Conservation (phyloP, 2,888 invertebrate genomes). For the Lycocerus yunnanus region DNA sequence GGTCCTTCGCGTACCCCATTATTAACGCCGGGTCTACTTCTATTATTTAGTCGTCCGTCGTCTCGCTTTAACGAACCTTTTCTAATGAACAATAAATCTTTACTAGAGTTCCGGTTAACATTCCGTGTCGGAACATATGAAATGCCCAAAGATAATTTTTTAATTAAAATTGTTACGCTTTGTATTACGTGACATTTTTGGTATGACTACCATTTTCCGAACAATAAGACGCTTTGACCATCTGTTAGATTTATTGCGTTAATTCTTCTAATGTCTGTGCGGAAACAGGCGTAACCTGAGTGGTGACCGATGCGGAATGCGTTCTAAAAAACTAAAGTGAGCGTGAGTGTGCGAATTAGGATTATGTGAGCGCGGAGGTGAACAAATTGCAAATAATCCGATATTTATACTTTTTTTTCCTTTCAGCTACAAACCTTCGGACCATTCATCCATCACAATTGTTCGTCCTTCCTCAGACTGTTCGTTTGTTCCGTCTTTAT, state of each 20-base stretch:
- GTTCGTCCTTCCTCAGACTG: conserved; percentile 80
- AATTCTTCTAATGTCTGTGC: background rate
- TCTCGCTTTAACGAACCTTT: background rate
- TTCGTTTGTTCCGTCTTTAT: conserved; percentile 90
- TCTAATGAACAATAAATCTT: background rate
- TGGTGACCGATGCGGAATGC: background rate
- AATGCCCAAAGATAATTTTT: background rate
- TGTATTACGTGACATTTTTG: background rate
- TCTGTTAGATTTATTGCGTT: background rate
- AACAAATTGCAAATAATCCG: background rate
- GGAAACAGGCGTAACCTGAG: background rate
- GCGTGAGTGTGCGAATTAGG: background rate
- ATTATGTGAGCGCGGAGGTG: background rate
- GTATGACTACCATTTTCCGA: background rate
- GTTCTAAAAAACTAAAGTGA: background rate
- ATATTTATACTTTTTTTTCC: conserved; percentile 33
- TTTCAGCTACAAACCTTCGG: conserved; percentile 74
- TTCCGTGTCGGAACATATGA: background rate
- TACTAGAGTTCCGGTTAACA: background rate
- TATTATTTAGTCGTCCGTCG: background rate
- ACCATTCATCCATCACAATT: conserved; percentile 76
- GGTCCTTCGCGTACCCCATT: background rate
- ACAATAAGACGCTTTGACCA: background rate
- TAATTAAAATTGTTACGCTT: background rate
- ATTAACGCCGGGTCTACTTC: background rate